Base-by-base conservation (phyloP, 2,113 vertebrate genomes). In the Dasypus novemcinctus region DNA sequence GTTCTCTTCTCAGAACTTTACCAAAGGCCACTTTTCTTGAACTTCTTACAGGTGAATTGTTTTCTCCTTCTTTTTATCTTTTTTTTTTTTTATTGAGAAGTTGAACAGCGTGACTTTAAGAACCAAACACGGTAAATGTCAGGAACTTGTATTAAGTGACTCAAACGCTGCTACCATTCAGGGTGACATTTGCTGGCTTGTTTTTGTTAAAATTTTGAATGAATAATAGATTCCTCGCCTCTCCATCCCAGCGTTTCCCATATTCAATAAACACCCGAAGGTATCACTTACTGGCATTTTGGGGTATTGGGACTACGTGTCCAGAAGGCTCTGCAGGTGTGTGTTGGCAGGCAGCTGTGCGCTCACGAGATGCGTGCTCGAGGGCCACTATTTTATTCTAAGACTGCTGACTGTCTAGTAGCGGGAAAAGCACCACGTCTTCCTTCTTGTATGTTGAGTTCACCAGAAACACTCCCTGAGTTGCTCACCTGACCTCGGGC, bases 191-290 rank as follows among this genome's bases (percentile, higher is more conserved):
- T 59, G 38, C 9, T 31, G 10, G 49, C 57, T 86, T 38, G 27
- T 64, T 94, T 20, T 54, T 54, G 4, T 93, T 80, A 59, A 92
- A 94, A 72, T 41, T 79, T 61, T 76, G 89, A 76, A 90, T 85
- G 18, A 68, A 57, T 80, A 15, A 27, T 33, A 57, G 38, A 57
- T 87, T 72, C 17, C 18, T 95, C 15, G 17, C n/a, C 25, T 75
- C 61, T 68, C 20, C 21, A 85, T 75, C 14, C 52, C 17, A 17
- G 14, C 63, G 18, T 84, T 80, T 91, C 18, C 41, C 52, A 2
- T 79, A 29, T 59, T 78, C 5, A 87, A 46, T 43, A 81, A 69
- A 31, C 82, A 71, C 38, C 95, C 27, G 29, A 61, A 43, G 68
- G 2, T 23, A 18, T 79, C 74, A 14, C 0, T 84, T 49, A 49